Evolutionary conservation across 2,797 vertebrate genomes (phyloP).

Genomic region (Arremon aurantiirostris): DNA sequence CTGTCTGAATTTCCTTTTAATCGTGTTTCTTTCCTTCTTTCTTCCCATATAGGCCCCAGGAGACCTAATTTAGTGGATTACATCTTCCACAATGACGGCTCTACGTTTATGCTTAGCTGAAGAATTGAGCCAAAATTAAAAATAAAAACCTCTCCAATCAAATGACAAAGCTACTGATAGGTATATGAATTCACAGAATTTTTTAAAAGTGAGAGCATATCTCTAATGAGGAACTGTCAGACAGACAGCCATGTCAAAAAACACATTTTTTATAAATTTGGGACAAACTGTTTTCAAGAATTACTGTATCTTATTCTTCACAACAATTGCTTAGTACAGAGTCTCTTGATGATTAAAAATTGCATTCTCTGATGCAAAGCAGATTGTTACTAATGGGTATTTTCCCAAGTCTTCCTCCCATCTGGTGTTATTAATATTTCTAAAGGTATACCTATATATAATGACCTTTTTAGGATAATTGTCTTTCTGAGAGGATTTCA

Average conservation of each 20-base stretch:
- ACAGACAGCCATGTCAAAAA: not conserved
- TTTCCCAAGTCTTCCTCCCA: not conserved
- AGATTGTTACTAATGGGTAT: not conserved
- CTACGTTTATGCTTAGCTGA: conserved; percentile 14
- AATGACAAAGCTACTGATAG: conserved; percentile 8
- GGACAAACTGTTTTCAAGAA: conserved; percentile 3
- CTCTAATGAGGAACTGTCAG: not conserved
- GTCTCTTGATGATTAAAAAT: not conserved
- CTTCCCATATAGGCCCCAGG: not conserved
- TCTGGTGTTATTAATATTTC: not conserved
- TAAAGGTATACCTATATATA: not conserved
- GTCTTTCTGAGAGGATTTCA: not conserved
- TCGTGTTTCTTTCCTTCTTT: conserved; percentile 22
- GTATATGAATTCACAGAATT: not conserved
- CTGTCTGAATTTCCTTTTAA: conserved; percentile 47
- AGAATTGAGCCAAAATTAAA: conserved; percentile 13
- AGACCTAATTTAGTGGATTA: conserved; percentile 14
- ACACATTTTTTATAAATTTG: not conserved
- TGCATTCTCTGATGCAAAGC: not conserved
- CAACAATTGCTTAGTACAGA: not conserved
- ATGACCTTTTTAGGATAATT: not conserved
- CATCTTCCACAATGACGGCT: not conserved
- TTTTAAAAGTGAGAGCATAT: conserved; percentile 9
- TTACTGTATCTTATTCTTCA: conserved; percentile 9
- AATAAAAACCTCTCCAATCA: not conserved